Evolutionary conservation across 2,113 vertebrate species (phyloP).

Genomic region (Ceyx cyanopectus): DNA sequence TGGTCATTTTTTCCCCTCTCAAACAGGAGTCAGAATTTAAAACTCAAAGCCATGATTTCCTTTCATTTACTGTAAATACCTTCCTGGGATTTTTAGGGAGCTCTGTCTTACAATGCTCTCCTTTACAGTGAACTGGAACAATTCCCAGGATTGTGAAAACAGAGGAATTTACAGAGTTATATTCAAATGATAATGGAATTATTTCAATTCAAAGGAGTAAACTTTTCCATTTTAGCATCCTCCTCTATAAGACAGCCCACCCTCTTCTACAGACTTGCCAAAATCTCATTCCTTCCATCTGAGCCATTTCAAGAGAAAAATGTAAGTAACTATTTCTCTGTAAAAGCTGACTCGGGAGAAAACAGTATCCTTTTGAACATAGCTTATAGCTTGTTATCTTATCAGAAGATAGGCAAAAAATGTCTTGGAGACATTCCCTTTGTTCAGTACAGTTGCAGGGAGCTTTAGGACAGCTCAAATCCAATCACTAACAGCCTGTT

Average conservation of each 20-base stretch:
- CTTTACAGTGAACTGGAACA: not conserved
- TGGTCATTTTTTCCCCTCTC: fast-evolving
- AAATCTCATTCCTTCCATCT: conserved; percentile 39
- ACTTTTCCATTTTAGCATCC: conserved; percentile 5
- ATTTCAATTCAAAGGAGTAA: not conserved
- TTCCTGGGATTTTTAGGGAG: not conserved
- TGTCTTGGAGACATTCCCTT: not conserved
- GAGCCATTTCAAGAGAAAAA: conserved; percentile 5
- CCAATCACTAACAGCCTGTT: not conserved
- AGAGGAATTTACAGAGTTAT: not conserved
- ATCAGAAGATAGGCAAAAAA: not conserved
- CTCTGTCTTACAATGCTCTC: not conserved
- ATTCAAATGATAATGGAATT: conserved; percentile 29
- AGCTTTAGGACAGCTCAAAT: not conserved
- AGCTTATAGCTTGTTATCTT: not conserved
- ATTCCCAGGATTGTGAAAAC: not conserved
- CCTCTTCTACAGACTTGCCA: conserved; percentile 25
- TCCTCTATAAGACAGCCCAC: not conserved
- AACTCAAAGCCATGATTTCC: not conserved
- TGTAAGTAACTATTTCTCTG: not conserved
- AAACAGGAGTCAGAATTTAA: not conserved
- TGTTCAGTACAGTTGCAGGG: not conserved
- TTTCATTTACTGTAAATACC: not conserved
- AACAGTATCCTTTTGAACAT: not conserved
- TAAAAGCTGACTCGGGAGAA: conserved; percentile 22